Base-by-base conservation (phyloP, 2,888 invertebrate genomes). In the Xylota segnis region DNA sequence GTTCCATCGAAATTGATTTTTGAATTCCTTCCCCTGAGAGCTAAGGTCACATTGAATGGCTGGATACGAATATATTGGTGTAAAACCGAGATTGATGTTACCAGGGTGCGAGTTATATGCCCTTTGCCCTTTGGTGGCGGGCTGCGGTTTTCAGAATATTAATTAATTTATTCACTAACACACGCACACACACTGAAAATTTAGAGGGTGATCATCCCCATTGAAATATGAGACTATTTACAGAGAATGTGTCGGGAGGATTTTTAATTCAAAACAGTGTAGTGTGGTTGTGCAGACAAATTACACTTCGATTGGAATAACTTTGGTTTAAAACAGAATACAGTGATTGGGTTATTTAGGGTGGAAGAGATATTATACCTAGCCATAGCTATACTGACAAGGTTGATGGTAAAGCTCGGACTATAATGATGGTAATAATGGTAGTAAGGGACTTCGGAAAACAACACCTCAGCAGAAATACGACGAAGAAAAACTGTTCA, bases 1-100 rank as follows among this genome's bases (percentile, higher is more conserved):
- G 32, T 56, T 68, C 40, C 43, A 43, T 7, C 23, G 16, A 68
- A 43, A 68, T 43, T 56, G 43, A 52, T 65, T 65, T 47, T 47
- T 50, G 32, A 29, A 29, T 45, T 61, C 27, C 40, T 27, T 29
- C 14, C 61, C 43, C 27, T n/a, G n/a, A 6, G 27, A 14, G 6
- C 29, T 12, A 27, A 10, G 23, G 10, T 1, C 4, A 50, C 1
- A 10, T 5, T 4, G 50, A n/a, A n/a, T 14, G 0, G 14, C n/a
- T 43, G 6, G 14, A 14, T 43, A 14, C 7, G 5, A 23, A 14
- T 43, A 43, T 5, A 14, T 43, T n/a, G 43, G n/a, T 27, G 4
- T n/a, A 9, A 27, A 16, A 59, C 16, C 23, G 43, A 27, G 61
- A 61, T 63, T 45, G 29, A 63, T 63, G 16, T 29, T 29, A 23